Conservation (phyloP, 2,797 vertebrate genomes). For the Sebastes glaucus region DNA sequence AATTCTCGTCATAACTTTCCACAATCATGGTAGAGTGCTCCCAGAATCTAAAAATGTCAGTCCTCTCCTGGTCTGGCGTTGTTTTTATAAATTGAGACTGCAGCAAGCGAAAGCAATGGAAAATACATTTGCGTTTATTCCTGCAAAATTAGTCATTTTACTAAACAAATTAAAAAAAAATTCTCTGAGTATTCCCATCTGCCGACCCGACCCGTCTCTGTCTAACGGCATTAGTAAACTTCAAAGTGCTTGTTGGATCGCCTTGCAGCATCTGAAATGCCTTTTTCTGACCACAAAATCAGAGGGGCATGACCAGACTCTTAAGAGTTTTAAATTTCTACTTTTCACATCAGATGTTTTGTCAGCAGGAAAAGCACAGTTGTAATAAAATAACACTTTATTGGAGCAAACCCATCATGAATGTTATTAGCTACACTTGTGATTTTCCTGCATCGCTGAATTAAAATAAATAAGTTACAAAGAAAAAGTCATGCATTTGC, state of each 20-base stretch:
- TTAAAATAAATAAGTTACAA: not conserved
- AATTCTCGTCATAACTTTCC: constrained; percentile 50
- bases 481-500: not conserved
- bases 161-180: not conserved
- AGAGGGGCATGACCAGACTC: not conserved
- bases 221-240: not conserved
- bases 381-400: not conserved
- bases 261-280: not conserved
- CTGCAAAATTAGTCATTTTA: not conserved
- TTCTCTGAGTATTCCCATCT: not conserved
- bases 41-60: constrained; percentile 4
- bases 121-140: not conserved
- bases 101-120: not conserved
- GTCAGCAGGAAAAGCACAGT: not conserved
- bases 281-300: not conserved
- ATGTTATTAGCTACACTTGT: not conserved
- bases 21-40: constrained; percentile 17
- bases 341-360: not conserved
- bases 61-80: not conserved
- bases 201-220: not conserved
- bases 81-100: not conserved
- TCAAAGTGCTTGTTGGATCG: not conserved
- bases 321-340: too few relatives aligned
- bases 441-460: not conserved
- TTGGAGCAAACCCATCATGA: not conserved